Evolutionary conservation across 2,797 vertebrate genomes (phyloP).

Genomic region (Microctenopoma steveboyesi): DNA sequence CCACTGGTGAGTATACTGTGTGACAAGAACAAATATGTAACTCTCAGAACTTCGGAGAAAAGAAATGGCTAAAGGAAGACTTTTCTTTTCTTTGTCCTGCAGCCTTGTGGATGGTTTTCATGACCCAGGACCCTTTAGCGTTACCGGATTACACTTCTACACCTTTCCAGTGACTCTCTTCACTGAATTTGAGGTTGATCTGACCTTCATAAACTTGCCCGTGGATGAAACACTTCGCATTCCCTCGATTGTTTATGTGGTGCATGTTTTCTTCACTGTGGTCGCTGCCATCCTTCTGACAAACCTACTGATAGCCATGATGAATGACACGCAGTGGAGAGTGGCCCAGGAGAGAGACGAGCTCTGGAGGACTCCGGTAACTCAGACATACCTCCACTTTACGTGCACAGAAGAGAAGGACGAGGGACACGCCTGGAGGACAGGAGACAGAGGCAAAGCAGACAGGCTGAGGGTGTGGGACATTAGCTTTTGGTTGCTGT

Average conservation of each 20-base stretch:
- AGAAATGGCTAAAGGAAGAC: too few species aligned
- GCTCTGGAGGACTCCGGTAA: slow-evolving; percentile 87
- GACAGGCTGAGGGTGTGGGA: too few species aligned
- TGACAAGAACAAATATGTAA: too few species aligned
- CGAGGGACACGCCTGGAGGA: too few species aligned
- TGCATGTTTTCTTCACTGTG: slow-evolving; percentile 80
- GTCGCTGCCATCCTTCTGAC: slow-evolving; percentile 81
- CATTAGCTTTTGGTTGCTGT: too few species aligned
- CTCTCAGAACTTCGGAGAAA: too few species aligned
- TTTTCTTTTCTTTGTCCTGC: too few species aligned
- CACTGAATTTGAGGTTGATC: slow-evolving; percentile 82
- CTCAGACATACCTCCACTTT: too few species aligned
- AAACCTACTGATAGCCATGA: slow-evolving; percentile 86
- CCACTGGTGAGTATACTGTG: too few species aligned
- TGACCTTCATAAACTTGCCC: slow-evolving; percentile 83
- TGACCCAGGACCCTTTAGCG: slow-evolving; percentile 76
- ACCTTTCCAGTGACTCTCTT: slow-evolving; percentile 83
- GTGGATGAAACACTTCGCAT: slow-evolving; percentile 80
- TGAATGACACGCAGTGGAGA: slow-evolving; percentile 86
- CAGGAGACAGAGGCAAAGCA: too few species aligned
- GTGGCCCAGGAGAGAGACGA: slow-evolving; percentile 85
- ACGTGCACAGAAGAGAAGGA: too few species aligned
- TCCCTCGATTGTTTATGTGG: slow-evolving; percentile 77
- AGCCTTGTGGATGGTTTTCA: too few species aligned
- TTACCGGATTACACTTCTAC: slow-evolving; percentile 67